Evolutionary conservation across 1,140 invertebrate species (phyloP).

Genomic region (Drosophila tristis): DNA sequence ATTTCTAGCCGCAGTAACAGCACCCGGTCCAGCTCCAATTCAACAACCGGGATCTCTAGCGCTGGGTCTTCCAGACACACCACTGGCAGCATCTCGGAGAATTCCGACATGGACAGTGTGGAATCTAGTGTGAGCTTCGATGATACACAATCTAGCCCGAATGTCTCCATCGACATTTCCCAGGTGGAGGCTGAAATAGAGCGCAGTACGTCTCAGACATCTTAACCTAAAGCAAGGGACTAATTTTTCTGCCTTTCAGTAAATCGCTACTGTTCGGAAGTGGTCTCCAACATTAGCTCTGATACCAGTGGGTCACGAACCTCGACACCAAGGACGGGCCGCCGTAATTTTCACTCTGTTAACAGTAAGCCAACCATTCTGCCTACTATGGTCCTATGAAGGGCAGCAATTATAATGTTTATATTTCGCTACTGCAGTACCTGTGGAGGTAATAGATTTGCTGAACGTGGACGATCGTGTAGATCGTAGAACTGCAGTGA

Average conservation of each 20-base stretch:
- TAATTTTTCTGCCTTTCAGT: conserved; percentile 11
- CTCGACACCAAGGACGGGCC: conserved; percentile 29
- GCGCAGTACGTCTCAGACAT: conserved; percentile 21
- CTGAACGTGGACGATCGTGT: conserved; percentile 4
- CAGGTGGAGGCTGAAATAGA: conserved; percentile 32
- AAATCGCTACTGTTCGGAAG: conserved; percentile 19
- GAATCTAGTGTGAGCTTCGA: background rate
- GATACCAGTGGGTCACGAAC: background rate
- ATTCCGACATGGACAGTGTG: no score
- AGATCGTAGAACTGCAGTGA: background rate
- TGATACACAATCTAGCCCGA: background rate
- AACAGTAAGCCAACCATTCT: conserved; percentile 2
- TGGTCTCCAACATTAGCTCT: background rate
- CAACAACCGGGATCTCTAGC: background rate
- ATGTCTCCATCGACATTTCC: background rate
- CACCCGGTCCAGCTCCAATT: background rate
- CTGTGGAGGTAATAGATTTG: conserved; percentile 55
- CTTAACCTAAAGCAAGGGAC: background rate
- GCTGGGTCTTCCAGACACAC: background rate
- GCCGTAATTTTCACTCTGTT: background rate
- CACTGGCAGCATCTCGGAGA: no score
- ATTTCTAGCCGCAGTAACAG: no score
- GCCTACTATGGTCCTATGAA: no score
- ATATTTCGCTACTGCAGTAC: conserved; percentile 5
- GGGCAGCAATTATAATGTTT: background rate